Evolutionary conservation across 2,888 invertebrate species (phyloP).

Genomic region (Caenorhabditis afra): DNA sequence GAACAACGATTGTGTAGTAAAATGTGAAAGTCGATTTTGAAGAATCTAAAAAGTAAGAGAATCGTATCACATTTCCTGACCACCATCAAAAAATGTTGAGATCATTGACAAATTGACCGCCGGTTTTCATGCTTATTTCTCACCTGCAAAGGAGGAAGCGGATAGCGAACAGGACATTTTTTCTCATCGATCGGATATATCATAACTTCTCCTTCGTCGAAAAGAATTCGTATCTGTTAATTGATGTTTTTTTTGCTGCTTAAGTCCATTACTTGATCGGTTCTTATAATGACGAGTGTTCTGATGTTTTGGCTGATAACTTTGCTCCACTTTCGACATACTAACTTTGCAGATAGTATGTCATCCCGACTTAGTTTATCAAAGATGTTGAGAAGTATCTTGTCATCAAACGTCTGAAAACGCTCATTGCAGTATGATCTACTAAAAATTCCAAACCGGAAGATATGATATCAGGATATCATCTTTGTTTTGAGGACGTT

Average conservation of each 20-base stretch:
- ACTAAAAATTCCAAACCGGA: too few species aligned
- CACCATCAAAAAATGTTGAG: background rate
- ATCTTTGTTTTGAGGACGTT: too few species aligned
- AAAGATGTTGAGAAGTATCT: conserved; percentile 42
- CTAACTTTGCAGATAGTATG: conserved; percentile 57
- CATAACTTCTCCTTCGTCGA: conserved; percentile 75
- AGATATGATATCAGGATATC: too few species aligned
- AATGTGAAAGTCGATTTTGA: conserved; percentile 57
- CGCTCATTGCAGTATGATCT: too few species aligned
- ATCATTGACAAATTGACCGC: too few species aligned
- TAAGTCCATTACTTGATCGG: conserved; percentile 67
- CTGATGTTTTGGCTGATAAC: conserved; percentile 45
- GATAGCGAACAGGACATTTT: conserved; percentile 63
- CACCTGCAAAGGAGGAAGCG: conserved; percentile 71
- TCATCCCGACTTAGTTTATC: conserved; percentile 26
- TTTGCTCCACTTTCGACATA: conserved; percentile 65
- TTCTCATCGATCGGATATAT: conserved; percentile 71
- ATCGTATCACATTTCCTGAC: too few species aligned
- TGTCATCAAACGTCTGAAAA: too few species aligned
- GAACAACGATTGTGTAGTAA: conserved; percentile 70
- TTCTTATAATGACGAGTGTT: conserved; percentile 43
- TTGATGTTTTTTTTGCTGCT: background rate
- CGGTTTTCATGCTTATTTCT: background rate
- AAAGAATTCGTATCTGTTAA: conserved; percentile 71
- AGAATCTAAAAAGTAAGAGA: conserved; percentile 64